phyloP scores from a whole-genome alignment of 2,888 invertebrate species.

The Hypselothyrea guttata region DNA sequence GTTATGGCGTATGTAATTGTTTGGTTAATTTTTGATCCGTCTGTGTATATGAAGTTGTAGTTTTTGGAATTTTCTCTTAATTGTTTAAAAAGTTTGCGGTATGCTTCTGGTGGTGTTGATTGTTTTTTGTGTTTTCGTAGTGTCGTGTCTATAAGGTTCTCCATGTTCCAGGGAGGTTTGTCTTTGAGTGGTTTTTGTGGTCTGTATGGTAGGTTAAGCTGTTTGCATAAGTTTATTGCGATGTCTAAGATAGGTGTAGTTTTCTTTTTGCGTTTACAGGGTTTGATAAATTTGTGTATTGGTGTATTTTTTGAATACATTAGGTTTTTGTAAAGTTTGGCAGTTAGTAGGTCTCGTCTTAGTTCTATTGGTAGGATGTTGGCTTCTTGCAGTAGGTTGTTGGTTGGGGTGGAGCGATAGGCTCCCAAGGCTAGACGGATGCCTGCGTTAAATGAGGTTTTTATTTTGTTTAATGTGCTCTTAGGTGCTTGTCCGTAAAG shows the following conservation, averaged over 20 bases:
- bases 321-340: conserved; percentile 6
- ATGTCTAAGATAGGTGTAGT: too few species aligned
- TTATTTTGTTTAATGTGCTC: conserved; percentile 9
- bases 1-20: background rate
- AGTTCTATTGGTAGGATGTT: conserved; percentile 14
- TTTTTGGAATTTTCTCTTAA: too few species aligned
- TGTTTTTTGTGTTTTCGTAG: too few species aligned
- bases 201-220: too few species aligned
- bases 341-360: conserved; percentile 8
- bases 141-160: too few species aligned
- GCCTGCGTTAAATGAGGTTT: conserved; percentile 7
- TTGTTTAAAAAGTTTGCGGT: too few species aligned
- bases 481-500: background rate
- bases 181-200: too few species aligned
- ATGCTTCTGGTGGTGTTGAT: too few species aligned
- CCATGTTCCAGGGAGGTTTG: too few species aligned
- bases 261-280: too few species aligned
- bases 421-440: conserved; percentile 19
- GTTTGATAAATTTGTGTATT: background rate
- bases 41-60: too few species aligned
- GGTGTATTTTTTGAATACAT: background rate
- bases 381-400: conserved; percentile 6
- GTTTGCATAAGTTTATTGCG: too few species aligned
- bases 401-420: background rate
- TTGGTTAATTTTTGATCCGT: background rate